These are phyloP conservation scores for Bambusicola thoracicus DNA, from an alignment of 2,113 vertebrate species.

Conservation along the genomic window DNA sequence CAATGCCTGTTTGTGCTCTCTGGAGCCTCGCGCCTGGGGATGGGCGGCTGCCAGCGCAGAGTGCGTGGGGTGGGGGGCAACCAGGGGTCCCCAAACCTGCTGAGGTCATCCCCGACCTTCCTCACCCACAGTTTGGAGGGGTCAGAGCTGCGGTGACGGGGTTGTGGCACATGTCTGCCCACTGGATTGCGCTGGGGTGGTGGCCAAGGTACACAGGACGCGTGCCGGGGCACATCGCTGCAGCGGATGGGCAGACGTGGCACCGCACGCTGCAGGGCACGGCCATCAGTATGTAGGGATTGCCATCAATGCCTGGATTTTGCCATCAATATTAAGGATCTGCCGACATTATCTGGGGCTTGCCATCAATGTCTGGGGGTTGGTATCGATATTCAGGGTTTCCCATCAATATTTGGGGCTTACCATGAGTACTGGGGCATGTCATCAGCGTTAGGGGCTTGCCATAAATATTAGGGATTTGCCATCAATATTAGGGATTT, in stretches of 20 bases:
- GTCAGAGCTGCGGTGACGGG: accelerated
- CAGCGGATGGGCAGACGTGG: background rate
- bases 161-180: accelerated
- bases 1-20: constrained; percentile 54
- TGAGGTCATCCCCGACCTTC: accelerated
- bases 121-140: accelerated
- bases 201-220: background rate
- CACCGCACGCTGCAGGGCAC: background rate
- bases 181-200: accelerated
- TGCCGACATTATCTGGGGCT: background rate
- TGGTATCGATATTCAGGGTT: background rate
- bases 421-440: background rate
- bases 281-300: background rate
- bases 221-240: accelerated
- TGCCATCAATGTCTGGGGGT: background rate
- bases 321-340: background rate
- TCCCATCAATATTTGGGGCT: too few species aligned
- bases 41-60: accelerated
- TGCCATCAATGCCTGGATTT: background rate
- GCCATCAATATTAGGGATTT: background rate
- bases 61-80: accelerated
- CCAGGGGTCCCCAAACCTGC: background rate
- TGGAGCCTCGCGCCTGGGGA: background rate
- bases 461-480: background rate
- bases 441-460: background rate